Base-by-base conservation (phyloP, 2,888 invertebrate genomes). In the Ptilodon capucinus region DNA sequence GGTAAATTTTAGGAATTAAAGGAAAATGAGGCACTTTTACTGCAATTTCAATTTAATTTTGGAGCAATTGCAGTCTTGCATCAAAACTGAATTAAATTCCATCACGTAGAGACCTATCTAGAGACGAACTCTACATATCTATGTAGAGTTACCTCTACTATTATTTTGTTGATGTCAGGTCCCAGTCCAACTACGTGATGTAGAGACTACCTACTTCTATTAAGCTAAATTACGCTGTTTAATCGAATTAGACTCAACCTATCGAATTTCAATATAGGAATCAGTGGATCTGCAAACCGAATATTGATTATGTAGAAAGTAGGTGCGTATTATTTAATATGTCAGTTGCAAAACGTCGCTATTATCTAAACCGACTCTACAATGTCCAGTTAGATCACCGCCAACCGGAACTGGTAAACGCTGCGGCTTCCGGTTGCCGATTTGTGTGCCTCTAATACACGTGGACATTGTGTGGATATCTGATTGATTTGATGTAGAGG, bases 401-500 rank as follows among this genome's bases (percentile, higher is more conserved):
- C 62, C 51, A 51, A 59, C 74, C 81, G 86, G 85, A 85, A 78
- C 74, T 67, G 54, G 42, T 28, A 28, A 16, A 36, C 66, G 66
- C 49, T 76, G 71, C 64, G 73, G 77, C 61, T 58, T 64, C 70
- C 74, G 73, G 63, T 48, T 51, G 59, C 42, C 59, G 58, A 70
- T 74, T 71, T 68, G 58, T 68, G 71, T 71, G 72, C 64, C n/a
- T n/a, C n/a, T 73, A 72, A 73, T 73, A 57, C 70, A 13, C 36
- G 34, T 13, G 39, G 30, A 4, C 14, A 18, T 36, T 36, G 11
- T 34, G 3, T n/a, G 9, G 32, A 17, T 17, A 32, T 32, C 2
- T n/a, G 13, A 32, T n/a, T 16, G n/a, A 28, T 28, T 28, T n/a
- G 2, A 28, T n/a, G 0, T 4, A 28, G 2, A 1, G 28, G 28